Conservation (phyloP, 2,888 invertebrate species). For the Mythimna vitellina region DNA sequence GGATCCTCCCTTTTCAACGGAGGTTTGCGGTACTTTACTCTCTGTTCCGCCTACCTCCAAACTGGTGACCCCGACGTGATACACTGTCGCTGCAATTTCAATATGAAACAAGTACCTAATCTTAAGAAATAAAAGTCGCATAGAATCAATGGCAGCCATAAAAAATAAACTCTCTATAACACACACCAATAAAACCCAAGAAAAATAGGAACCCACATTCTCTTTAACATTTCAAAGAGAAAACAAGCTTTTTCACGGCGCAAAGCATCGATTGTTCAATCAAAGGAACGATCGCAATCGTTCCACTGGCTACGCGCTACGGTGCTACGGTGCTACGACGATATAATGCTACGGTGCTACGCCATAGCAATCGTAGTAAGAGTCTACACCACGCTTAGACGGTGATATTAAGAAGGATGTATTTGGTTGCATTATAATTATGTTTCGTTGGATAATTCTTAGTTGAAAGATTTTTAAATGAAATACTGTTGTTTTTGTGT, state of each 20-base stretch:
- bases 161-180: background rate
- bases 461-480: too few relatives aligned
- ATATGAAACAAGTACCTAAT: background rate
- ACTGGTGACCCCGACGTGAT: too few relatives aligned
- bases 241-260: constrained; percentile 40
- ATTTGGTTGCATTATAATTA: constrained; percentile 4
- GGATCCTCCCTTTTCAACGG: too few relatives aligned
- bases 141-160: background rate
- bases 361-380: constrained; percentile 55
- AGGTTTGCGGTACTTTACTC: too few relatives aligned
- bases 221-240: constrained; percentile 37
- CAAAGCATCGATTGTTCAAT: constrained; percentile 55
- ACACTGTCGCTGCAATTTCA: too few relatives aligned
- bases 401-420: constrained; percentile 31
- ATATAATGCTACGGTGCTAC: constrained; percentile 33
- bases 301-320: constrained; percentile 46
- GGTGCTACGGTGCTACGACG: constrained; percentile 28
- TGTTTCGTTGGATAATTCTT: too few relatives aligned
- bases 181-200: constrained; percentile 8
- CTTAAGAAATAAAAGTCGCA: background rate
- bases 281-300: constrained; percentile 51
- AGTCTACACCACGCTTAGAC: constrained; percentile 46
- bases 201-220: constrained; percentile 39
- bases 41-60: too few relatives aligned
- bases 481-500: too few relatives aligned